Evolutionary conservation across 2,888 invertebrate species (phyloP), one percentile per base, ranked within the genome.

Genomic region (Mythimna albipuncta): DNA sequence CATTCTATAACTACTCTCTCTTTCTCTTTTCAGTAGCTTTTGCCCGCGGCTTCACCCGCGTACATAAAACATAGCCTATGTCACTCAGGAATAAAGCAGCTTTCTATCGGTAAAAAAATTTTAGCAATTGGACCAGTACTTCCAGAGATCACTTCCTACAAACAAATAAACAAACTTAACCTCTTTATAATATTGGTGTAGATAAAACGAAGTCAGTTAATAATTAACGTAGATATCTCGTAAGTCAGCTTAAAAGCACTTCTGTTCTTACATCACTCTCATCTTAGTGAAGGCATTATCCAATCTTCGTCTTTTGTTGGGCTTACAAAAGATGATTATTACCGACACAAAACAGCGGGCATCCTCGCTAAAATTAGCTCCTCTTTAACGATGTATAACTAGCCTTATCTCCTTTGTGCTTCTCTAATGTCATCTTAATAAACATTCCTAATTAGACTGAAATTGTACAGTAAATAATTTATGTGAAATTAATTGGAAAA

Each of bases 271-370:
- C 59, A 61, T 68, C 70, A 72, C 64, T 73, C 68, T 81, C 74
- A 64, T 66, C 67, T 66, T 65, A 58, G 80, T 69, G 73, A 77
- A 79, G 71, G 78, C 78, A 82, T 85, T 88, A 87, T 71, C 62
- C 78, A 81, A 85, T 87, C 82, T 80, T 68, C 63, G 70, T 55
- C 80, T 78, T 77, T 87, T 87, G 84, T 85, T 79, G 55, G 21
- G 57, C 62, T 77, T 67, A 86, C 85, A 83, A 88, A 86, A 86
- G 84, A 85, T 85, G 84, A 85, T 85, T 82, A 80, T 74, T 78
- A 76, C 75, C 54, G 66, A 64, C 80, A 82, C 83, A 83, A 88
- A 81, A 85, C 84, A 84, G 77, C 69, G 72, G 88, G 38, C 69
- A 80, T 79, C 69, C 66, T 71, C 75, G 57, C 69, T 63, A 62